Conservation (phyloP, 2,113 vertebrate genomes). For the Suncus etruscus region DNA sequence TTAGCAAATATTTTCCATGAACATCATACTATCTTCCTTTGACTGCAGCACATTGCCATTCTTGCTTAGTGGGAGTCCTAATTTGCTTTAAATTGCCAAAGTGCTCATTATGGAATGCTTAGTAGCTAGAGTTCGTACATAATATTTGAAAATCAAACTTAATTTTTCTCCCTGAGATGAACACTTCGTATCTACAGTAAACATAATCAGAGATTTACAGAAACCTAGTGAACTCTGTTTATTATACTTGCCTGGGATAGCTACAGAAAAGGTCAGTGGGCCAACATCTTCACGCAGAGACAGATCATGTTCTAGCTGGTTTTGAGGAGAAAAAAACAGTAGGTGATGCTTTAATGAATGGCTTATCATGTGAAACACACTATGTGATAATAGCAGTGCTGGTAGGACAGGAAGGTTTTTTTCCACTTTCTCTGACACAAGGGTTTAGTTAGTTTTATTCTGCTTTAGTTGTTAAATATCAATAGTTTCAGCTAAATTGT, state of each 20-base stretch:
- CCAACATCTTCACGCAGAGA: constrained; percentile 90
- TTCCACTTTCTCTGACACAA: constrained; percentile 24
- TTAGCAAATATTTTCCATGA: constrained; percentile 84
- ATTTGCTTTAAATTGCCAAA: constrained; percentile 91
- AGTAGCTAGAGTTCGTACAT: constrained; percentile 89
- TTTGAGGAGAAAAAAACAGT: constrained; percentile 90
- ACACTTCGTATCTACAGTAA: constrained; percentile 90
- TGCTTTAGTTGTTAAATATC: constrained; percentile 85
- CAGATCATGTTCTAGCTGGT: constrained; percentile 93
- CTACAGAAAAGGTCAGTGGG: constrained; percentile 91
- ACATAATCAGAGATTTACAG: constrained; percentile 92
- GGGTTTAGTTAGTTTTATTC: constrained; percentile 84
- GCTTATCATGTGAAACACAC: constrained; percentile 93
- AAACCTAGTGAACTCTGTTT: constrained; percentile 90
- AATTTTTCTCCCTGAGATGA: constrained; percentile 89
- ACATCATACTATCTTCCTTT: constrained; percentile 82
- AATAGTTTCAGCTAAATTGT: constrained; percentile 78
- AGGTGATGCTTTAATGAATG: constrained; percentile 93
- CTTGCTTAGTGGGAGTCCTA: constrained; percentile 87
- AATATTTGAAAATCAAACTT: constrained; percentile 90
- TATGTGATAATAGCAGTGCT: constrained; percentile 91
- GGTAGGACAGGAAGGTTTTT: constrained; percentile 84
- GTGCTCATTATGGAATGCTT: constrained; percentile 89
- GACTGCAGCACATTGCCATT: constrained; percentile 82
- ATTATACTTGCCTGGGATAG: constrained; percentile 90